Base-by-base conservation (phyloP, 2,797 vertebrate species). In the Paguma larvata region DNA sequence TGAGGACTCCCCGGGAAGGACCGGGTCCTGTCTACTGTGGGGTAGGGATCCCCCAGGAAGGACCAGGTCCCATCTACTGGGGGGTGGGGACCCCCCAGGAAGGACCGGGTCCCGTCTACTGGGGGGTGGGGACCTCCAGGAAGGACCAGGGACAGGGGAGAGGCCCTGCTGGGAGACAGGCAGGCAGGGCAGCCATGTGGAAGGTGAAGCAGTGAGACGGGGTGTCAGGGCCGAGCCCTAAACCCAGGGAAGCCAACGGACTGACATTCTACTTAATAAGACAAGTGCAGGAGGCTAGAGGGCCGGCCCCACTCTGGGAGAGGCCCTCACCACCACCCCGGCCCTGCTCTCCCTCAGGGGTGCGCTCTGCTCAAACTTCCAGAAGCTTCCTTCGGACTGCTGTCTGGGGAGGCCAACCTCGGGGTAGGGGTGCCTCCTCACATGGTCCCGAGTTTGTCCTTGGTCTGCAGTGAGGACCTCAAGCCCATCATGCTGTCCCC, bases 211-310 rank as follows among this genome's bases (percentile, higher is more conserved):
- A 10, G 18, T 16, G 79, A 62, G 38, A 27, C 23, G 5, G 38
- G 78, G 34, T 16, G 27, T 9, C 23, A 6, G 21, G 7, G 13
- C 13, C 1, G 13, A 6, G 23, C 53, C n/a, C 21, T 15, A 25
- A 38, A 41, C 9, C 2, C 79, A 41, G 15, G 25, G 79, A 82
- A 59, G 9, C 34, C 34, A 62, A 10, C 1, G 1, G 23, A 2
- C 53, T 3, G 3, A 44, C 3, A 1, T 15, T 14, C 38, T 25
- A 18, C 41, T 12, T 1, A 41, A 27, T 0, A 27, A 10, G 15
- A 51, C 5, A 32, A 5, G 11, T 0, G 1, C 19, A 4, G 32
- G 30, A 16, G 32, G 73, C 46, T 41, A 34, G 8, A 41, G 34
- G 15, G 79, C 14, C 5, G 8, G 25, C 9, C 15, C 14, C 9